phyloP scores from a whole-genome alignment of 1,140 invertebrate genomes.

The Caerostris extrusa region DNA sequence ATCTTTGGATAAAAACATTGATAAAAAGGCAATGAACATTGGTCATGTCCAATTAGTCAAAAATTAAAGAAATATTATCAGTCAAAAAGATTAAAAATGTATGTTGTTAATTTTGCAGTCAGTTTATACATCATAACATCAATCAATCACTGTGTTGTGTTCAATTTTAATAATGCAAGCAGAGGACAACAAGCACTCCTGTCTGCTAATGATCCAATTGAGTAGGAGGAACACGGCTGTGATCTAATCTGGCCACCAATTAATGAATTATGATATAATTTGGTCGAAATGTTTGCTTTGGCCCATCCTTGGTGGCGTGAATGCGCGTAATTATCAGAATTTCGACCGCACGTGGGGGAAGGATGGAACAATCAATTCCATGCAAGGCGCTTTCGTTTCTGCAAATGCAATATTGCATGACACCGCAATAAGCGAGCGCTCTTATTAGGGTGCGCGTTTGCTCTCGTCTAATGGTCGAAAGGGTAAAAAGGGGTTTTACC shows the following conservation, averaged over 20 bases:
- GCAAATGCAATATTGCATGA: constrained; percentile 22
- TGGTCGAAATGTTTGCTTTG: neutral
- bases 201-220: neutral
- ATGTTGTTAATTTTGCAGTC: no score
- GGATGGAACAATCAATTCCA: neutral
- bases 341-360: neutral
- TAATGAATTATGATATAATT: constrained; percentile 4
- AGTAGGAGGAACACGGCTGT: neutral
- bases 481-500: neutral
- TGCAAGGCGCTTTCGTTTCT: neutral
- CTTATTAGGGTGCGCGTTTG: neutral
- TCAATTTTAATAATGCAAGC: neutral
- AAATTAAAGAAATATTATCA: no score
- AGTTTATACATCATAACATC: no score
- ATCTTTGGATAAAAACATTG: no score
- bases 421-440: neutral
- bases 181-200: neutral
- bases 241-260: neutral
- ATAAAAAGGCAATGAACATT: no score
- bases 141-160: neutral
- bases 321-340: constrained; percentile 4
- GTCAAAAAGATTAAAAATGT: no score
- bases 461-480: neutral
- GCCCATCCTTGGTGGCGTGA: neutral
- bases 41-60: no score